Percentiles rank a stretch among this genome's conserved stretches.
Evolutionary conservation across 2,797 vertebrate species (phyloP).

Genomic region (Psittacula echo): DNA sequence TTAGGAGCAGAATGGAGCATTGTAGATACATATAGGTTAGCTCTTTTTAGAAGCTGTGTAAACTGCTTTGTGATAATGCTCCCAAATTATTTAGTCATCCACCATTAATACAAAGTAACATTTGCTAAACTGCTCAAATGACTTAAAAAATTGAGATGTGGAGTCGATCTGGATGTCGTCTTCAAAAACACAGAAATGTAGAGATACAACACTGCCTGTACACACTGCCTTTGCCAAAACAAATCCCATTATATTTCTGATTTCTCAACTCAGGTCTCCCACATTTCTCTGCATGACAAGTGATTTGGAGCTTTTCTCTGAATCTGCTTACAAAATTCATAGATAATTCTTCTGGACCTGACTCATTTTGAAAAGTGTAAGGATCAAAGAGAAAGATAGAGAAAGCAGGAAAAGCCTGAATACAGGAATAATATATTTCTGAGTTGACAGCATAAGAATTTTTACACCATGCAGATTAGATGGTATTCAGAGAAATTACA

Average conservation of each 20-base stretch:
- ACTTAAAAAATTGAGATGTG: background rate
- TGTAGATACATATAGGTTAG: background rate
- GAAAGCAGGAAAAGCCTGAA: background rate
- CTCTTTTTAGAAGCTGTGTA: background rate
- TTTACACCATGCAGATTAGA: background rate
- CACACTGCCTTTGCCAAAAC: background rate
- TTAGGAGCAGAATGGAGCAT: background rate
- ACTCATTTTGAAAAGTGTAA: background rate
- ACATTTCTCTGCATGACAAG: background rate
- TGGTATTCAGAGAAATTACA: background rate
- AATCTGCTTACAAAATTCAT: background rate
- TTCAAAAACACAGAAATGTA: background rate
- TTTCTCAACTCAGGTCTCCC: background rate
- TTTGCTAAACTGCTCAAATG: background rate
- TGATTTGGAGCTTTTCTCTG: background rate
- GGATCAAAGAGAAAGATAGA: background rate
- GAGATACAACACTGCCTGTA: background rate
- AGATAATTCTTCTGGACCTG: background rate
- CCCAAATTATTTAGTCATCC: background rate
- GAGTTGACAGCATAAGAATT: background rate
- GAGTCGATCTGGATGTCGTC: background rate
- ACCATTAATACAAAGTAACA: background rate
- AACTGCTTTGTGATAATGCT: background rate
- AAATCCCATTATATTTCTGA: background rate
- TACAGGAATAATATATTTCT: background rate